These are phyloP conservation scores for Microcebus ravelobensis DNA, from an alignment of 2,113 vertebrate species.

Conservation along the genomic window DNA sequence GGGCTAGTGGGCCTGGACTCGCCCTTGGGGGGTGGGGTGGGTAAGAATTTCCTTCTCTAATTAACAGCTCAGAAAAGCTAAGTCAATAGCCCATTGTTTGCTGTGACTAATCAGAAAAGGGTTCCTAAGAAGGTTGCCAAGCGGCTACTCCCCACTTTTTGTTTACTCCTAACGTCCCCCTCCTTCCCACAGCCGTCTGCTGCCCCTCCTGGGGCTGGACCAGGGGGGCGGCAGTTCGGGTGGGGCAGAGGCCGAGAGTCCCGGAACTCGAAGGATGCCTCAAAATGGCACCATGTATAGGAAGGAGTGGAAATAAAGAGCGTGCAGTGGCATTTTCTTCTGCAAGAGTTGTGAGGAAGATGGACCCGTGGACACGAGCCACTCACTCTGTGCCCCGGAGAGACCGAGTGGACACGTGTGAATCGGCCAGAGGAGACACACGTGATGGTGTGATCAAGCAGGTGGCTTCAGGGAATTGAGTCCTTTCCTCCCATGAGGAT, in stretches of 20 bases:
- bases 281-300: neutral
- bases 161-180: neutral
- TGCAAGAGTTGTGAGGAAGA: neutral
- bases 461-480: neutral
- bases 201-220: neutral
- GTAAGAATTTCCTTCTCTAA: constrained; percentile 46
- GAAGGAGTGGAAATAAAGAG: no score
- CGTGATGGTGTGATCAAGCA: no score
- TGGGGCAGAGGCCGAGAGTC: neutral
- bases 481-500: neutral
- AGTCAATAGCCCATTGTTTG: constrained; percentile 67
- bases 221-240: neutral
- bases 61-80: neutral
- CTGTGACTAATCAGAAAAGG: neutral
- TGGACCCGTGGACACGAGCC: rapidly evolving
- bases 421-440: no score
- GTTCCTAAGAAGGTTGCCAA: neutral
- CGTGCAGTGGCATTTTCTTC: neutral
- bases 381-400: neutral
- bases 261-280: neutral
- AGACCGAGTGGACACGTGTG: neutral
- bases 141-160: neutral
- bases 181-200: neutral
- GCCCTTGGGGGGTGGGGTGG: neutral
- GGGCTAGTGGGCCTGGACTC: neutral